Evolutionary conservation across 1,140 invertebrate species (phyloP).

Genomic region (Zaprionus tsacasi): DNA sequence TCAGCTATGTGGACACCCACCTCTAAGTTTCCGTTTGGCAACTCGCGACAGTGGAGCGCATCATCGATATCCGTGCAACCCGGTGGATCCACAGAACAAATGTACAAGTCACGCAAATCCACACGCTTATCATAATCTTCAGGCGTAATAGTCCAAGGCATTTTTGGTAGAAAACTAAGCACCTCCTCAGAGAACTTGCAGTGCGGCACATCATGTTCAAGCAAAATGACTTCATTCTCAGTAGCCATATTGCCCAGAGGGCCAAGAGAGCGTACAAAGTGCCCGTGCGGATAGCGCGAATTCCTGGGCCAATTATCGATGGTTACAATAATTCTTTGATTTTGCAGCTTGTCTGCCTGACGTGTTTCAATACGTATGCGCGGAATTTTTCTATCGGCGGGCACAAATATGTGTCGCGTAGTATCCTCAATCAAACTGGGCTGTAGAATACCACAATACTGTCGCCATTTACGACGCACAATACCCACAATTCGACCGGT

Average conservation of each 20-base stretch:
- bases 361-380: conserved; percentile 96
- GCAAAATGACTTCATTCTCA: conserved; percentile 97
- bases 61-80: conserved; percentile 99
- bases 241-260: conserved; percentile 92
- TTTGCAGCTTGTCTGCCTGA: conserved; percentile 91
- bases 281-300: conserved; percentile 91
- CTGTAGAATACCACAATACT: conserved; percentile 97
- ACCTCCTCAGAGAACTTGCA: conserved; percentile 97
- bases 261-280: conserved; percentile 95
- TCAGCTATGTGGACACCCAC: conserved; percentile 98
- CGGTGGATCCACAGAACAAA: conserved; percentile 99
- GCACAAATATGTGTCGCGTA: conserved; percentile 93
- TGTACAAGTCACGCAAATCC: conserved; percentile 93
- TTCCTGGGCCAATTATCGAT: conserved; percentile 96
- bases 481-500: conserved; percentile 97
- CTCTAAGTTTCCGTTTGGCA: conserved; percentile 92
- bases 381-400: conserved; percentile 95
- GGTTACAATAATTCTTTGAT: conserved; percentile 95
- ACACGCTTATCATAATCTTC: conserved; percentile 91
- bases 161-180: conserved; percentile 94
- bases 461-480: conserved; percentile 97
- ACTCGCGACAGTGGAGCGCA: conserved; percentile 94
- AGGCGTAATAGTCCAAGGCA: conserved; percentile 95
- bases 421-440: conserved; percentile 90
- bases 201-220: conserved; percentile 99